Percentiles rank a stretch among this genome's conserved stretches.
Evolutionary conservation across 1,140 invertebrate genomes (phyloP).

Genomic region (Telenomus remus): DNA sequence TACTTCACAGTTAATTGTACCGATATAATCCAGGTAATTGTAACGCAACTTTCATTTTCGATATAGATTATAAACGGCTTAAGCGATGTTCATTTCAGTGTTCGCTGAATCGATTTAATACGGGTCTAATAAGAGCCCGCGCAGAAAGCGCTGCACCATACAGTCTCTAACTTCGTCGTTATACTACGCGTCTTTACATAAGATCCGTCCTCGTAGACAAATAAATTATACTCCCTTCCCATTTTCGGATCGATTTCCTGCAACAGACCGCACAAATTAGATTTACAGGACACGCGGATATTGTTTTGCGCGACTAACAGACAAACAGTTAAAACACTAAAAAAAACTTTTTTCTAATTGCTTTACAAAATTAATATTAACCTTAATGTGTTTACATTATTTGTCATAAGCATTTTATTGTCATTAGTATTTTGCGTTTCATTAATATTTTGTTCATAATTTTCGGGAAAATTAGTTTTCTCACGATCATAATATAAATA

Average conservation of each 20-base stretch:
- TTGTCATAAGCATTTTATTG: too few relatives aligned
- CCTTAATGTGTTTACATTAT: too few relatives aligned
- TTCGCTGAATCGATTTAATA: conserved; percentile 45
- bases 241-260: conserved; percentile 57
- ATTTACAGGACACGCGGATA: conserved; percentile 45
- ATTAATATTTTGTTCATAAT: too few relatives aligned
- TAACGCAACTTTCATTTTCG: conserved; percentile 46
- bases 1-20: conserved; percentile 39
- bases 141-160: conserved; percentile 2
- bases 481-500: too few relatives aligned
- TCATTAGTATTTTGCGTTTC: too few relatives aligned
- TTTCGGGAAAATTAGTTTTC: background rate
- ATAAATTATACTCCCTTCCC: conserved; percentile 52
- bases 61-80: conserved; percentile 35
- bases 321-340: conserved; percentile 25
- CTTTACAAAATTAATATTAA: too few relatives aligned
- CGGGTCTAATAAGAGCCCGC: conserved; percentile 37
- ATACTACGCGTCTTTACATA: conserved; percentile 32
- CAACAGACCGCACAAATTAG: conserved; percentile 42
- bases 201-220: conserved; percentile 28
- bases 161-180: conserved; percentile 28
- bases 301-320: conserved; percentile 26
- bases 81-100: conserved; percentile 36
- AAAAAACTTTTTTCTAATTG: conserved; percentile 19
- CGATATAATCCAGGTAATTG: conserved; percentile 33